Base-by-base conservation (phyloP, 2,888 invertebrate genomes). In the Periphyllus acericola region DNA sequence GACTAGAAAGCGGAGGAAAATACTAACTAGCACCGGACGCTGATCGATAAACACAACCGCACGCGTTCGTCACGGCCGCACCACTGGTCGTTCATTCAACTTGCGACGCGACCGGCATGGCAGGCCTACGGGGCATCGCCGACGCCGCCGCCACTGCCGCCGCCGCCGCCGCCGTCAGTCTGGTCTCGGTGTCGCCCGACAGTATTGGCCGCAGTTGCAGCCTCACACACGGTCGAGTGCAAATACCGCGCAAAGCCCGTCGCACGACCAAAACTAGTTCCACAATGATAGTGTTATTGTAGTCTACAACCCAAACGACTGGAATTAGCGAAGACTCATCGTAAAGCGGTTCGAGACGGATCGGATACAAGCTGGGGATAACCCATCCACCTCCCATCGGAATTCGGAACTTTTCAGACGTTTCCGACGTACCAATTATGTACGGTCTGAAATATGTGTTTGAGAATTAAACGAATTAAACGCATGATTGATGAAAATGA, bases 51-150 rank as follows among this genome's bases (percentile, higher is more conserved):
- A 85, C 14, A 83, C 86, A 55, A 80, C 86, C 86, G 79, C 86
- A 86, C 86, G 86, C 80, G 86, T 80, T 60, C 86, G 86, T 74
- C 80, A 87, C 86, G 86, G 60, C 80, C 80, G 86, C 86, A 87
- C 86, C 80, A 87, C 86, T 87, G 71, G 71, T 85, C 86, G 86
- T 87, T 87, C 86, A 66, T 87, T 87, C 86, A 87, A 87, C 86
- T 87, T 87, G n/a, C 66, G 19, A 17, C n/a, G n/a, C 34, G 40
- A 29, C 17, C 25, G 25, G 29, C 68, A 3, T 11, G 25, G 29
- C 68, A 3, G 68, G 68, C 68, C 68, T 68, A 68, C 68, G 68
- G 60, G 60, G 46, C 74, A 74, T 21, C 66, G 66, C 34, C 60
- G 34, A 5, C 40, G 55, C 55, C n/a, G 25, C 78, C 72, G 34